A percentile compares a stretch with the other conserved stretches of the same genome.
phyloP scores from a whole-genome alignment of 2,113 vertebrate species.

The Brachyhypopomus occidentalis region DNA sequence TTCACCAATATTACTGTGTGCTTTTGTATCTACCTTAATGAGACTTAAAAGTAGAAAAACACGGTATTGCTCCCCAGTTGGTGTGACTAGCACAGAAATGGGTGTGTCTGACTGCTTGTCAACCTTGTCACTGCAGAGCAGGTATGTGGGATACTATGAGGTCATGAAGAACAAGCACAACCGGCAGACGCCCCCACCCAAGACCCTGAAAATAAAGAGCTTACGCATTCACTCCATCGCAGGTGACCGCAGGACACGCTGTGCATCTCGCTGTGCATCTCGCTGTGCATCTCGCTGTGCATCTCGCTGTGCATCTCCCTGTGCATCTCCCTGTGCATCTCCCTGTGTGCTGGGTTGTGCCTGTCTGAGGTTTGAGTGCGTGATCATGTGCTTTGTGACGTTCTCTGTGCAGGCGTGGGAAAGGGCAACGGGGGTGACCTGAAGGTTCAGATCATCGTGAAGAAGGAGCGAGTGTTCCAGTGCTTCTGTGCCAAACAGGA shows the following conservation, averaged over 20 bases:
- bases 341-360: neutral
- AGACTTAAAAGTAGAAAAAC: too few relatives aligned
- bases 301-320: too few relatives aligned
- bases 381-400: neutral
- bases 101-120: neutral
- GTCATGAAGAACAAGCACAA: constrained; percentile 83
- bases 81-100: too few relatives aligned
- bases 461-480: constrained; percentile 77
- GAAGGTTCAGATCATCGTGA: constrained; percentile 80
- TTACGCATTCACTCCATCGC: constrained; percentile 85
- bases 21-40: too few relatives aligned
- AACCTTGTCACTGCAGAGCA: constrained; percentile 74
- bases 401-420: constrained; percentile 80
- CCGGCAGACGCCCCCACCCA: constrained; percentile 80
- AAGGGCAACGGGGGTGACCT: constrained; percentile 86
- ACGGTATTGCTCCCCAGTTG: too few relatives aligned
- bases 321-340: too few relatives aligned
- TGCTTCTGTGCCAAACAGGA: constrained; percentile 79
- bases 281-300: too few relatives aligned
- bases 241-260: constrained; percentile 68
- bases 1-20: too few relatives aligned
- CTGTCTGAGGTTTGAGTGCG: neutral
- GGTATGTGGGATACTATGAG: constrained; percentile 94
- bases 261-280: too few relatives aligned
- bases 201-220: constrained; percentile 79